These are phyloP conservation scores for Macrostomum lignano DNA, from an alignment of 1,140 invertebrate species.

Conservation along the genomic window DNA sequence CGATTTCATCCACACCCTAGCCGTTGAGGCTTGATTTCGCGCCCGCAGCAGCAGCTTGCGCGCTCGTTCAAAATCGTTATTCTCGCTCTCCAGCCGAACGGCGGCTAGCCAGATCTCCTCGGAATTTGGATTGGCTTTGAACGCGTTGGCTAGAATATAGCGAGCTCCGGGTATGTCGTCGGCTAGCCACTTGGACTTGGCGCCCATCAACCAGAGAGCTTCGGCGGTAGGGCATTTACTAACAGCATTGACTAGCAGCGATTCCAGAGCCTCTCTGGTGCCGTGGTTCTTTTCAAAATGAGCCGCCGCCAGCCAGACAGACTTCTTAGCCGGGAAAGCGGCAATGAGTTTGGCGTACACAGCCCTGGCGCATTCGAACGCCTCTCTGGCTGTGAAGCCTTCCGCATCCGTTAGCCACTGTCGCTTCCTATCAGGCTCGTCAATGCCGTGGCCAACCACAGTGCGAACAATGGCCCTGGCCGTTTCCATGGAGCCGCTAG, in stretches of 20 bases:
- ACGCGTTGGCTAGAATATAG: constrained; percentile 38
- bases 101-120: constrained; percentile 99
- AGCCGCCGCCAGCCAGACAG: constrained; percentile 78
- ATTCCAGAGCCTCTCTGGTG: constrained; percentile 35
- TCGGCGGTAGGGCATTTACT: constrained; percentile 88
- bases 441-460: constrained; percentile 33
- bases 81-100: constrained; percentile 90
- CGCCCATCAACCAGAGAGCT: constrained; percentile 89
- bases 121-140: constrained; percentile 72
- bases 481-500: constrained; percentile 60
- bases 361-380: constrained; percentile 73
- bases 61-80: constrained; percentile 79
- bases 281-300: constrained; percentile 88
- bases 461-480: constrained; percentile 58
- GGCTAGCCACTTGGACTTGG: constrained; percentile 89
- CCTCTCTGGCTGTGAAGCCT: constrained; percentile 54
- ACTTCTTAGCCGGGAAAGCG: constrained; percentile 81
- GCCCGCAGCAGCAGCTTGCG: constrained; percentile 67
- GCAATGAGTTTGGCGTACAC: constrained; percentile 69
- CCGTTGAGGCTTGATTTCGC: constrained; percentile 66
- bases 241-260: constrained; percentile 63
- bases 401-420: constrained; percentile 99
- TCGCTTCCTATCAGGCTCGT: constrained; percentile 81
- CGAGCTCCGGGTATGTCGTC: constrained; percentile 70
- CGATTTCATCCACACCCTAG: constrained; percentile 79